A percentile compares a stretch with the other conserved stretches of the same genome.
Conservation (phyloP, 1,140 invertebrate genomes). For the Antheraea pernyi region DNA sequence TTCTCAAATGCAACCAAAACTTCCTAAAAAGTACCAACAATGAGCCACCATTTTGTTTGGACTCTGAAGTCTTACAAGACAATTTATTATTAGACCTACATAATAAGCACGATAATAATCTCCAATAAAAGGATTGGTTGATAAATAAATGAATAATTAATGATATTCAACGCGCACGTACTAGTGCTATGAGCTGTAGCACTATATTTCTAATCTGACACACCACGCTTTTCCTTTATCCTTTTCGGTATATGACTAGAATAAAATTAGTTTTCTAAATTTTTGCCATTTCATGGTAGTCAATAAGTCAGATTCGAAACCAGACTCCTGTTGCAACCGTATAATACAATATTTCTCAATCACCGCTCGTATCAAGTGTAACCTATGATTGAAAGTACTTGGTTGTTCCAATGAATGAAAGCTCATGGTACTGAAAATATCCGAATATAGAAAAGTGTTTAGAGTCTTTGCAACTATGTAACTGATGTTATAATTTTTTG, state of each 20-base stretch:
- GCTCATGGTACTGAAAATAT: conserved; percentile 12
- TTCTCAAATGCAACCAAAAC: too few relatives aligned
- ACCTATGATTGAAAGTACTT: conserved; percentile 14
- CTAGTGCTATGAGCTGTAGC: too few relatives aligned
- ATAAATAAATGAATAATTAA: too few relatives aligned
- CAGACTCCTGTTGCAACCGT: conserved; percentile 19
- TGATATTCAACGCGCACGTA: too few relatives aligned
- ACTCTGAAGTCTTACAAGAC: too few relatives aligned
- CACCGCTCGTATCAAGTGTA: conserved; percentile 24
- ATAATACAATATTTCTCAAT: conserved; percentile 26
- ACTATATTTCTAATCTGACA: background rate
- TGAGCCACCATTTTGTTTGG: too few relatives aligned
- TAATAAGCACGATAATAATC: too few relatives aligned
- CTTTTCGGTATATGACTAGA: background rate
- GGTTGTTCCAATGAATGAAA: conserved; percentile 17
- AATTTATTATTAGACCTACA: too few relatives aligned
- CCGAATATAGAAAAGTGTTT: conserved; percentile 12
- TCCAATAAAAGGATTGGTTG: too few relatives aligned
- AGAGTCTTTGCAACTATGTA: conserved; percentile 2
- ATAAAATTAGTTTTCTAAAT: conserved; percentile 13
- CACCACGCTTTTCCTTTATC: background rate
- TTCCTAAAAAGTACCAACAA: too few relatives aligned
- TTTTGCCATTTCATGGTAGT: conserved; percentile 6
- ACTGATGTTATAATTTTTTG: background rate
- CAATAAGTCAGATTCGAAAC: conserved; percentile 11